These are phyloP conservation scores for Drosophila varians DNA, from an alignment of 1,140 invertebrate species.

Conservation along the genomic window DNA sequence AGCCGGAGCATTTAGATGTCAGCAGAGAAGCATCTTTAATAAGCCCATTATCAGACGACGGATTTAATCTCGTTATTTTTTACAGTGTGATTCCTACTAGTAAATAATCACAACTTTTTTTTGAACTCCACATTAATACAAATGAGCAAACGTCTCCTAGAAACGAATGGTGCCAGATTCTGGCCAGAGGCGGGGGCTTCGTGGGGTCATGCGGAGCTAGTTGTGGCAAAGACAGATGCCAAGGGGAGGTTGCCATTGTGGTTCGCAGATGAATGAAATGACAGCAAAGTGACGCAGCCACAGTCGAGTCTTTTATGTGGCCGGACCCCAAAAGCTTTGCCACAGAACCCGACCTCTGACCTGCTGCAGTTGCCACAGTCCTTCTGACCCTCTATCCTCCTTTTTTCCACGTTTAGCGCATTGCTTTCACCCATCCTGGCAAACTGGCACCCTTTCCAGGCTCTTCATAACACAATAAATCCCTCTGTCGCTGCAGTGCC, in stretches of 20 bases:
- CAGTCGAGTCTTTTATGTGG: conserved; percentile 49
- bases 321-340: conserved; percentile 28
- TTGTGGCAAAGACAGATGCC: background rate
- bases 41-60: too few relatives aligned
- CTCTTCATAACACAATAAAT: conserved; percentile 60
- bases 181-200: too few relatives aligned
- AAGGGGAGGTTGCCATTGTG: conserved; percentile 31
- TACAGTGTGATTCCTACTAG: too few relatives aligned
- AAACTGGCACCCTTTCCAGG: background rate
- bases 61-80: too few relatives aligned
- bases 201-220: background rate
- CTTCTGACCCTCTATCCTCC: background rate
- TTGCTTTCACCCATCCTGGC: background rate
- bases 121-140: conserved; percentile 58
- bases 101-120: background rate
- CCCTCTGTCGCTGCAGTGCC: conserved; percentile 61
- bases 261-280: conserved; percentile 59
- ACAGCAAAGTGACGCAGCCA: conserved; percentile 63
- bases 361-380: background rate
- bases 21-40: too few relatives aligned
- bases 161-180: conserved; percentile 25
- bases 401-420: conserved; percentile 18
- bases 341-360: conserved; percentile 8
- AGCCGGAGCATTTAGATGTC: background rate
- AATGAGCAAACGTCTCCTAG: conserved; percentile 45